A percentile compares a stretch with the other conserved stretches of the same genome.
Evolutionary conservation across 64 coral and sea anemone species (phyloP).

Genomic region (Cladopsammia gracilis): DNA sequence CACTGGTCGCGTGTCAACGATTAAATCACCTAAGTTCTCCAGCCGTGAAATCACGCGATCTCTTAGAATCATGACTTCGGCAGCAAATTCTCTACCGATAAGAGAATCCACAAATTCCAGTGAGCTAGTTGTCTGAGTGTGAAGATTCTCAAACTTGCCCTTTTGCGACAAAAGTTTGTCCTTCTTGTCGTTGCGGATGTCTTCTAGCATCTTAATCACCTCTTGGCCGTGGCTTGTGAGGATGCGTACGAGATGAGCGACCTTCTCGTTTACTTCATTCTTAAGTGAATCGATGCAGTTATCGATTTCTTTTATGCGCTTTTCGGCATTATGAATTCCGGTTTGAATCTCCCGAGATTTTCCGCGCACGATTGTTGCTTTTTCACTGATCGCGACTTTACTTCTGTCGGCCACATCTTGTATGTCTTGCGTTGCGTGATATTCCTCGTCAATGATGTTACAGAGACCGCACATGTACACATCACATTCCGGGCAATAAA

Average conservation of each 20-base stretch:
- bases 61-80: conserved; percentile 82
- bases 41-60: conserved; percentile 62
- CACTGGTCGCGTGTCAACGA: conserved; percentile 80
- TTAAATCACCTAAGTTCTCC: neutral
- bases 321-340: conserved; percentile 58
- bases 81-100: conserved; percentile 64
- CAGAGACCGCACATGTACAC: conserved; percentile 85
- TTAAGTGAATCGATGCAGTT: conserved; percentile 77
- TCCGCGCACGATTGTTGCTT: conserved; percentile 35
- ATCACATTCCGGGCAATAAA: conserved; percentile 94
- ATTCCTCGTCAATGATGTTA: conserved; percentile 72
- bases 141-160: conserved; percentile 68
- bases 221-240: conserved; percentile 82
- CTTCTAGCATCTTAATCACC: conserved; percentile 75
- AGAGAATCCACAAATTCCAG: conserved; percentile 82
- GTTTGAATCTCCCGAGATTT: conserved; percentile 54
- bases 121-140: conserved; percentile 74
- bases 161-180: conserved; percentile 79
- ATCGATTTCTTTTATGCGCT: conserved; percentile 50
- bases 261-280: conserved; percentile 78
- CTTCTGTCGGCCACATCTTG: conserved; percentile 57
- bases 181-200: conserved; percentile 86
- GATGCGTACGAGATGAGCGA: conserved; percentile 69
- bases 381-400: conserved; percentile 45
- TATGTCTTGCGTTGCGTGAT: conserved; percentile 60